phyloP scores from a whole-genome alignment of 1,140 invertebrate genomes.

The Chironomus tepperi region DNA sequence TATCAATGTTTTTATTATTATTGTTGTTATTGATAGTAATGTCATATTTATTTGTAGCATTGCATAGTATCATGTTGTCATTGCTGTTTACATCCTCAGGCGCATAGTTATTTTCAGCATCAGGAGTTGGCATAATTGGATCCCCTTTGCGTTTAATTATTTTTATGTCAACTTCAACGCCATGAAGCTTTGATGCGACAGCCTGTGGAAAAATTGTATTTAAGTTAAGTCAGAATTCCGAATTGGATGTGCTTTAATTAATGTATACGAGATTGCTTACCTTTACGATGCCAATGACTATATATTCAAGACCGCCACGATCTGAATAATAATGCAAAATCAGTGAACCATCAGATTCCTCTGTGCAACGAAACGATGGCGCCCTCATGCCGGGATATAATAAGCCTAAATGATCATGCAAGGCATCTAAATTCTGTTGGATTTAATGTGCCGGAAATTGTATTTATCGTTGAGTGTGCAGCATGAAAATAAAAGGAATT shows the following conservation, averaged over 20 bases:
- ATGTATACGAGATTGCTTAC: slow-evolving; percentile 44
- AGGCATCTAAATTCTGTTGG: slow-evolving; percentile 76
- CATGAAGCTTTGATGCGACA: slow-evolving; percentile 83
- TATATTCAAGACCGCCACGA: slow-evolving; percentile 82
- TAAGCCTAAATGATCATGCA: slow-evolving; percentile 89
- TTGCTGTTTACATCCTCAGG: slow-evolving; percentile 24
- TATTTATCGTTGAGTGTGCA: background rate
- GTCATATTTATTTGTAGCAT: slow-evolving; percentile 27
- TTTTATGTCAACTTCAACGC: slow-evolving; percentile 82
- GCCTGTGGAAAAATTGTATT: slow-evolving; percentile 48
- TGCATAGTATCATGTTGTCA: slow-evolving; percentile 27
- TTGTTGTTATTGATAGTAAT: slow-evolving; percentile 34
- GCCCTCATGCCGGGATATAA: slow-evolving; percentile 89
- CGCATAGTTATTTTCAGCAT: slow-evolving; percentile 33
- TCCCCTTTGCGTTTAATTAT: slow-evolving; percentile 78
- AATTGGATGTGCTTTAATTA: background rate
- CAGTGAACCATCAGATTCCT: slow-evolving; percentile 73
- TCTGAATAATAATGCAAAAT: slow-evolving; percentile 90
- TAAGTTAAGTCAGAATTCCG: background rate
- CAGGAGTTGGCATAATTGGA: slow-evolving; percentile 33
- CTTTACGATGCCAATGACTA: slow-evolving; percentile 91
- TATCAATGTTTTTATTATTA: slow-evolving; percentile 27
- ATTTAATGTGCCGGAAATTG: slow-evolving; percentile 4
- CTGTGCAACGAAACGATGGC: slow-evolving; percentile 85
- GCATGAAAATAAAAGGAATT: background rate